Evolutionary conservation across 2,797 vertebrate genomes (phyloP), one percentile per base, ranked within the genome.

Genomic region (Crax fasciolata): DNA sequence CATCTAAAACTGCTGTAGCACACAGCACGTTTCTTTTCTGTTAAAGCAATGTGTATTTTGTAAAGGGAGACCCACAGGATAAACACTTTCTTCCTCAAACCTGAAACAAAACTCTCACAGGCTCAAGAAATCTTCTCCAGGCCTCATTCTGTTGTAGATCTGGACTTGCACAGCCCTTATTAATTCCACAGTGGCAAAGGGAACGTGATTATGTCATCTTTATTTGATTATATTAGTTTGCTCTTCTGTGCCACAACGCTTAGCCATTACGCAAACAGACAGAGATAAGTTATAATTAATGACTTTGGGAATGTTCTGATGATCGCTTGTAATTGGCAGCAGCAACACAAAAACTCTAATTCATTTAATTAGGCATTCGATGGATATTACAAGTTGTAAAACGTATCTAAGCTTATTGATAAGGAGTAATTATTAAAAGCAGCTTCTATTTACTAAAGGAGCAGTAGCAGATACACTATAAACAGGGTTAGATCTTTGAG

Each of bases 251-350:
- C 57, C 52, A 82, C 24, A 71, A 88, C 0, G 23, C 51, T 94
- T 78, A 96, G 72, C 62, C 87, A 87, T 96, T 97, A 91, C 38
- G 90, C 91, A 97, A 96, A 95, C 21, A 97, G 79, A 76, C 57
- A 77, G 88, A 95, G 92, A 96, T 93, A 94, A 96, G 51, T 90
- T 82, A 72, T 91, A 97, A 97, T 96, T 94, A 96, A 65, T 10
- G 9, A 81, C 90, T 88, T 94, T 35, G 41, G 79, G 77, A 97
- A 91, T 51, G 89, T 96, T 94, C 89, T 96, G 71, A 81, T 88
- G 77, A 95, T 84, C 74, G 46, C 79, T 94, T 75, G 14, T 84
- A 95, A 92, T 85, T 72, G 46, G n/a, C 44, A 81, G 87, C 39
- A 95, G 55, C 54, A 84, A 67, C 27, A 49, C 89, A 77, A 68